Evolutionary conservation across 2,888 invertebrate genomes (phyloP).

Genomic region (Aphrophora alni): DNA sequence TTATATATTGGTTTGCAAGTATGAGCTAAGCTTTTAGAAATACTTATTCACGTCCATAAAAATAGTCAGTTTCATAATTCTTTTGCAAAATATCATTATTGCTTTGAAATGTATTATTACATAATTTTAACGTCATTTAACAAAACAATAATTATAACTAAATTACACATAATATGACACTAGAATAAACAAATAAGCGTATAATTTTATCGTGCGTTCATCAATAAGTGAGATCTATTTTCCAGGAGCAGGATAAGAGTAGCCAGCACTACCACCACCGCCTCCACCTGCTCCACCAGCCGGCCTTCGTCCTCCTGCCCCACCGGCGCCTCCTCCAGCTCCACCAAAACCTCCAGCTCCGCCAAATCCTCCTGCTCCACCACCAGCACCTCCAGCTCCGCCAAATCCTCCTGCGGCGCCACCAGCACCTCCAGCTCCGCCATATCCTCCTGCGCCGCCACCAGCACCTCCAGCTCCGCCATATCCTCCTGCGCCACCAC

Average conservation of each 20-base stretch:
- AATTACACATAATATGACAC: not conserved
- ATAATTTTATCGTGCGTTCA: not conserved
- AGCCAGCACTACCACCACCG: constrained; percentile 58
- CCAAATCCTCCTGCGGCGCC: constrained; percentile 6
- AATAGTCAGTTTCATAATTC: too few relatives aligned
- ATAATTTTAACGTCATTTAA: too few relatives aligned
- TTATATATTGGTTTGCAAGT: too few relatives aligned
- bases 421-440: not conserved
- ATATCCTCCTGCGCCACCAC: not conserved
- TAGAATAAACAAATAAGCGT: not conserved
- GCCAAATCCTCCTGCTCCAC: constrained; percentile 16
- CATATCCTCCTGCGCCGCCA: not conserved
- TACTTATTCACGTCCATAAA: too few relatives aligned
- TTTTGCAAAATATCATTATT: too few relatives aligned
- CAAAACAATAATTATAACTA: too few relatives aligned
- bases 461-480: constrained; percentile 21
- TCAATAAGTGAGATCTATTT: constrained; percentile 52
- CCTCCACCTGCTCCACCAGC: constrained; percentile 59
- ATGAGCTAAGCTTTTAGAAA: too few relatives aligned
- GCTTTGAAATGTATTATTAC: too few relatives aligned
- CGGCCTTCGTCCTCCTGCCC: constrained; percentile 53
- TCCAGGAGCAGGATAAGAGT: constrained; percentile 58
- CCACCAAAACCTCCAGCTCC: constrained; percentile 39
- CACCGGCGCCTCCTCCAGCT: constrained; percentile 44
- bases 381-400: constrained; percentile 18